These are phyloP conservation scores for Heliconius hewitsoni DNA, from an alignment of 1,140 invertebrate genomes.

Conservation along the genomic window DNA sequence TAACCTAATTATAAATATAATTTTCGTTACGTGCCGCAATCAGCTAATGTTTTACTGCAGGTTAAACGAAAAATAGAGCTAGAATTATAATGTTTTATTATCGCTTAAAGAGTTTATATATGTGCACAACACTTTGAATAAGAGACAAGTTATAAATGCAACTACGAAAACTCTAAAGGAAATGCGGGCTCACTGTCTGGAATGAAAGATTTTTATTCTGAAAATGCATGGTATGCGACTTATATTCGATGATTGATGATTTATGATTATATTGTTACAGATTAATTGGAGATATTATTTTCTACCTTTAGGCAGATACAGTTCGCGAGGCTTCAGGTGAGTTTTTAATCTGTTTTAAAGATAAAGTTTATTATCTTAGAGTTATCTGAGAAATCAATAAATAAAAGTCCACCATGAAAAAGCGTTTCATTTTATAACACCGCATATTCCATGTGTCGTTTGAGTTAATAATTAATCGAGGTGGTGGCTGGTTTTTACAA, in stretches of 20 bases:
- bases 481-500: no score
- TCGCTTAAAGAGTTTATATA: not conserved
- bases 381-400: no score
- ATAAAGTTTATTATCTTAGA: no score
- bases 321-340: no score
- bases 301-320: no score
- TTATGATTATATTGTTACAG: no score
- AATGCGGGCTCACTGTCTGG: not conserved
- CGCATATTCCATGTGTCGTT: no score
- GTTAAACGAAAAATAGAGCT: not conserved
- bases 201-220: not conserved
- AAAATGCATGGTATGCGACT: not conserved
- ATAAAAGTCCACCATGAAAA: no score
- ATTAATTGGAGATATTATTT: no score
- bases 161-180: not conserved
- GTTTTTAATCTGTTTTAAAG: no score
- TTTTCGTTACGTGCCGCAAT: not conserved
- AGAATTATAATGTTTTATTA: not conserved
- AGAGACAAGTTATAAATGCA: constrained; percentile 3
- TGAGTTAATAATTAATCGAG: no score
- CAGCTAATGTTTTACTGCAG: not conserved
- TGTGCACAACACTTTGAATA: not conserved
- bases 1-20: not conserved
- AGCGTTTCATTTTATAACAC: no score
- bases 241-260: not conserved